Base-by-base conservation (phyloP, 1,140 invertebrate genomes). In the Cydia strobilella region DNA sequence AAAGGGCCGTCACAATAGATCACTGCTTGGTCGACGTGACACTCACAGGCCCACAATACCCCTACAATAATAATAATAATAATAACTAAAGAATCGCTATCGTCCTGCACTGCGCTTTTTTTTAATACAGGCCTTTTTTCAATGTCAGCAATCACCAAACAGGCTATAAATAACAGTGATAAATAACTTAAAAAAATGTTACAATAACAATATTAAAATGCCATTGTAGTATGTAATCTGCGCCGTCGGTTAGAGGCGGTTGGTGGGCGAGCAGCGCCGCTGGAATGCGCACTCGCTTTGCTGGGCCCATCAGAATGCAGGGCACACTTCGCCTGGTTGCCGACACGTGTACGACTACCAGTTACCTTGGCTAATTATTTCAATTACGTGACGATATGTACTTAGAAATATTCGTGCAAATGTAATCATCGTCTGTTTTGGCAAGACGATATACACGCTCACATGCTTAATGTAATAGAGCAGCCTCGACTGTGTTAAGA, bases 271-370 rank as follows among this genome's bases (percentile, higher is more conserved):
- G n/a, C 48, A 51, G 82, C 81, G 84, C 81, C 80, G 20, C 75
- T 75, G 90, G 90, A 92, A 92, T 91, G 88, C 83, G 84, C 81
- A 82, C 85, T 84, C 74, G 80, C 84, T 84, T 80, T 76, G 82
- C 76, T 76, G 73, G 81, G 54, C 79, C 82, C 84, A 90, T 92
- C 85, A 87, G 86, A 89, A 92, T 91, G 84, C 89, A 66, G 75
- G 79, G 66, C 90, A 86, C 85, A 86, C 45, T 76, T 71, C 69
- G 51, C 78, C 78, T 82, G 84, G 83, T 83, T 85, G 85, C 86
- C 84, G 80, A 90, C 89, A 91, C 86, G 82, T 90, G 90, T 92
- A 85, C 76, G 20, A 74, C 81, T 81, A 75, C 77, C 80, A 76
- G 79, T 83, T 89, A 83, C 84, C 85, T 89, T 86, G 81, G 79